Evolutionary conservation across 1,140 invertebrate species (phyloP).

Genomic region (Zophobas atratus): DNA sequence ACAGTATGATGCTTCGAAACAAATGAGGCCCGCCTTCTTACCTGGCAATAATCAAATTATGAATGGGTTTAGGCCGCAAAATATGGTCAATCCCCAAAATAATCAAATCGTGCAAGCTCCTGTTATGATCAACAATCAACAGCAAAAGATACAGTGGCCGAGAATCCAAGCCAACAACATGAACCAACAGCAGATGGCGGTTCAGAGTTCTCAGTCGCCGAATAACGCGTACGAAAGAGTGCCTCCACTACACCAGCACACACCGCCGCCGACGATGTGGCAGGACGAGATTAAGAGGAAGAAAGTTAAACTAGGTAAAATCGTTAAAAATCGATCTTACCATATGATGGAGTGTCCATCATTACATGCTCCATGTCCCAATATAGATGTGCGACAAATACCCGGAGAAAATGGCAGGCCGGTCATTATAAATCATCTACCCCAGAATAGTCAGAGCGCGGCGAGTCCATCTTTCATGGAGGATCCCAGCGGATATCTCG

Average conservation of each 20-base stretch:
- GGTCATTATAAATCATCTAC: conserved; percentile 65
- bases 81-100: conserved; percentile 53
- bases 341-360: conserved; percentile 61
- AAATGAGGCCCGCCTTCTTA: conserved; percentile 69
- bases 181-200: conserved; percentile 46
- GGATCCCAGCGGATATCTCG: conserved; percentile 90
- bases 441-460: conserved; percentile 58
- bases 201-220: conserved; percentile 28
- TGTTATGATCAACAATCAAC: conserved; percentile 49
- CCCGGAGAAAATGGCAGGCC: conserved; percentile 67
- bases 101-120: conserved; percentile 54
- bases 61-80: conserved; percentile 54
- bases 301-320: conserved; percentile 73
- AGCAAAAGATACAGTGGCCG: conserved; percentile 54
- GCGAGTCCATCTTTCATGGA: conserved; percentile 86
- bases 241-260: conserved; percentile 80
- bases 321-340: conserved; percentile 73
- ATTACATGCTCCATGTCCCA: conserved; percentile 68
- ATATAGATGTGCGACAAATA: conserved; percentile 70
- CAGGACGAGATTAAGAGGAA: conserved; percentile 76
- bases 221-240: conserved; percentile 75
- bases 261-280: conserved; percentile 74
- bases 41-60: conserved; percentile 63
- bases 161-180: conserved; percentile 46
- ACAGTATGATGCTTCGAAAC: conserved; percentile 67